phyloP scores from a whole-genome alignment of 2,888 invertebrate genomes.

The Chloroclystis v-ata region DNA sequence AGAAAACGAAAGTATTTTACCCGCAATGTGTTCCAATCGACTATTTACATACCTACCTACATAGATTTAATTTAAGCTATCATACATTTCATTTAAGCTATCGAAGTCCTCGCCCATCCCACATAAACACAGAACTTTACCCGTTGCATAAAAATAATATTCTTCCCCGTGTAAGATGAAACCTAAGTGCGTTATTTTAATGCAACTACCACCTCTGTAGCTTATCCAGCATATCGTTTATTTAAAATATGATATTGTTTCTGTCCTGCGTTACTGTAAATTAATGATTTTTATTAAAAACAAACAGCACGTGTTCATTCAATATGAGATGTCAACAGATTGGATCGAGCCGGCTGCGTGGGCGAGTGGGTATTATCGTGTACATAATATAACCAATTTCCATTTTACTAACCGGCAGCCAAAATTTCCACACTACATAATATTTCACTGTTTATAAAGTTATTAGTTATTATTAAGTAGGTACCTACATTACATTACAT shows the following conservation, averaged over 20 bases:
- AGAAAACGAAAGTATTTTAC: no score
- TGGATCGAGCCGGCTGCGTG: conserved; percentile 38
- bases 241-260: conserved; percentile 23
- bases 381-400: conserved; percentile 11
- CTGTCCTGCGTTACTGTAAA: conserved; percentile 27
- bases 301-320: conserved; percentile 59
- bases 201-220: conserved; percentile 1
- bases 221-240: conserved; percentile 11
- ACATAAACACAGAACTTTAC: not conserved
- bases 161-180: not conserved
- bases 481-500: no score
- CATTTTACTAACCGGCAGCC: no score
- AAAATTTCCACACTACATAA: no score
- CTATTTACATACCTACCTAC: no score
- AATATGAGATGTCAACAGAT: conserved; percentile 65
- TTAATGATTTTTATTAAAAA: conserved; percentile 50
- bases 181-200: conserved; percentile 1
- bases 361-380: conserved; percentile 52
- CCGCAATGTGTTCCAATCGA: no score
- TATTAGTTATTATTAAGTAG: not conserved
- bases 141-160: not conserved
- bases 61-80: not conserved
- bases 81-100: no score
- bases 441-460: no score
- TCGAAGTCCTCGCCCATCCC: no score